Evolutionary conservation across 2,888 invertebrate genomes (phyloP).

Genomic region (Morpho achilles): DNA sequence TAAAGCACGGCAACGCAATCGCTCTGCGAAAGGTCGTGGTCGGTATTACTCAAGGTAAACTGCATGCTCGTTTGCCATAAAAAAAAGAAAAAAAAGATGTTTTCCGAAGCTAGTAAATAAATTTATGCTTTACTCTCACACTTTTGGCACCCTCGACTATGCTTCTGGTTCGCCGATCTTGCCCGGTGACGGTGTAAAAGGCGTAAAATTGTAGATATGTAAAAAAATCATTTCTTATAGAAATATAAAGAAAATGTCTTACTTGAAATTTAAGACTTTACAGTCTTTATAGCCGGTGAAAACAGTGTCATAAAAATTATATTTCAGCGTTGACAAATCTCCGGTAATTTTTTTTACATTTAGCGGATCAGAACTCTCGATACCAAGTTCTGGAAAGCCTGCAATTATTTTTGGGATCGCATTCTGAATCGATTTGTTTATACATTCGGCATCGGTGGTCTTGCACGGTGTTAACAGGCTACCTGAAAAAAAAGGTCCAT

Average conservation of each 20-base stretch:
- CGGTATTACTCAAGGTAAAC: too few relatives aligned
- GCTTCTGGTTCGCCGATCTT: too few relatives aligned
- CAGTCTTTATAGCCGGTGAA: slow-evolving; percentile 39
- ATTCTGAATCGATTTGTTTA: slow-evolving; percentile 28
- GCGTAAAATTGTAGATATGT: too few relatives aligned
- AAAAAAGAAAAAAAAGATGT: too few relatives aligned
- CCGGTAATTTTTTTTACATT: slow-evolving; percentile 33
- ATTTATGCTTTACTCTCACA: too few relatives aligned
- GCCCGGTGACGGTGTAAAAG: too few relatives aligned
- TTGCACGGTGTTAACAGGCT: slow-evolving; percentile 34
- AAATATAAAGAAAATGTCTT: slow-evolving; percentile 22
- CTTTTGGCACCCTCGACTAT: too few relatives aligned
- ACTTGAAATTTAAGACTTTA: slow-evolving; percentile 35
- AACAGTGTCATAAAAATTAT: slow-evolving; percentile 33
- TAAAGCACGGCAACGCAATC: too few relatives aligned
- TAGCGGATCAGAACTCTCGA: slow-evolving; percentile 39
- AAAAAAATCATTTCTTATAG: too few relatives aligned
- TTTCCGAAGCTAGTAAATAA: too few relatives aligned
- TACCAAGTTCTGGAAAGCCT: slow-evolving; percentile 5
- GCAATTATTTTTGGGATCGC: slow-evolving; percentile 29
- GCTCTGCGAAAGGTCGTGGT: too few relatives aligned
- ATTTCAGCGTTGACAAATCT: slow-evolving; percentile 34
- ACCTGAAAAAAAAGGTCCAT: slow-evolving; percentile 8
- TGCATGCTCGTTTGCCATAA: too few relatives aligned
- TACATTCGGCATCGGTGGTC: slow-evolving; percentile 33